A percentile compares a stretch with the other conserved stretches of the same genome.
phyloP scores from a whole-genome alignment of 2,797 vertebrate species.

The Somateria mollissima region DNA sequence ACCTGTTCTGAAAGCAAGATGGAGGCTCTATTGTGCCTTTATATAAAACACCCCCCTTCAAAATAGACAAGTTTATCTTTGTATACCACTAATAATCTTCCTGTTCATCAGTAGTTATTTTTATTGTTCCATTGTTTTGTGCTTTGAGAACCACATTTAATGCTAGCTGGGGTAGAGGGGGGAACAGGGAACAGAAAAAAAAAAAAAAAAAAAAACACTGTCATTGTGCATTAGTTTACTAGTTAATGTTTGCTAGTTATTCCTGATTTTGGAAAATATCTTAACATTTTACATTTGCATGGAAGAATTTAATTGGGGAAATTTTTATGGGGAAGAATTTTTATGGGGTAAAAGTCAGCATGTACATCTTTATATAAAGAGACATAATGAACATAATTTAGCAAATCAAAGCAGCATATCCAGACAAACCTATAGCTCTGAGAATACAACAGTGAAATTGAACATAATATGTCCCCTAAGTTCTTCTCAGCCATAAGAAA shows the following conservation, averaged over 20 bases:
- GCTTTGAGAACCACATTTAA: background rate
- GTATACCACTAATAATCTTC: background rate
- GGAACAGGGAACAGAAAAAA: background rate
- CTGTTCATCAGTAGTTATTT: background rate
- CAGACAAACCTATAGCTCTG: background rate
- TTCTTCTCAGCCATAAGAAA: background rate
- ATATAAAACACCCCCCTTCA: background rate
- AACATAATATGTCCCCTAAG: background rate
- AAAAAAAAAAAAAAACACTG: background rate
- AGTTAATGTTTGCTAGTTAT: background rate
- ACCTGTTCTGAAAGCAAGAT: background rate
- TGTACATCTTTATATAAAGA: background rate
- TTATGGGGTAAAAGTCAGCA: background rate
- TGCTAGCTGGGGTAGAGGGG: background rate
- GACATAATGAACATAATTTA: background rate
- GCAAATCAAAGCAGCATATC: background rate
- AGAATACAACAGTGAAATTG: background rate
- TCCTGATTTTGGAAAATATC: background rate
- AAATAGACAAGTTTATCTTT: background rate
- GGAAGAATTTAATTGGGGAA: background rate
- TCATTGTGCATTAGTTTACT: background rate
- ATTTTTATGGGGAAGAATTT: background rate
- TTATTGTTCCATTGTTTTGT: background rate
- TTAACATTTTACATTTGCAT: background rate
- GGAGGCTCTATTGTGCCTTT: background rate